A percentile compares a stretch with the other conserved stretches of the same genome.
Conservation (phyloP, 2,888 invertebrate species). For the Platycheirus rosarum region DNA sequence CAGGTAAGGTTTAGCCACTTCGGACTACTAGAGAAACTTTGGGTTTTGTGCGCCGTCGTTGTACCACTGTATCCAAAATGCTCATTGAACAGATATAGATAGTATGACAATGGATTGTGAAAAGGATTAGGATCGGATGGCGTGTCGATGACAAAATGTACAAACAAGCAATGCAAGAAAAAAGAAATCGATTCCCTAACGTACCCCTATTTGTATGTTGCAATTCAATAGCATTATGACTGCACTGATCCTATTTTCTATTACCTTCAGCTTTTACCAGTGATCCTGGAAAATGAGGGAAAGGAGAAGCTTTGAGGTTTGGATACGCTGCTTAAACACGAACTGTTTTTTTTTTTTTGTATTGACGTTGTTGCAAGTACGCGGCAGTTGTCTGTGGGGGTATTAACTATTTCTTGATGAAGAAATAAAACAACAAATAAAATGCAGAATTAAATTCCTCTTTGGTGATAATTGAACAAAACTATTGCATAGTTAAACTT, state of each 20-base stretch:
- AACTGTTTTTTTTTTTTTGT: not conserved
- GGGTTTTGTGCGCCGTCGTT: constrained; percentile 42
- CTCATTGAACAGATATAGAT: constrained; percentile 59
- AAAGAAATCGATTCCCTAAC: constrained; percentile 1
- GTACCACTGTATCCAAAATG: constrained; percentile 22
- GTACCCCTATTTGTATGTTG: constrained; percentile 5
- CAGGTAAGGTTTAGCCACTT: too few relatives aligned
- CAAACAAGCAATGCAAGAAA: constrained; percentile 8
- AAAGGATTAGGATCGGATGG: constrained; percentile 61
- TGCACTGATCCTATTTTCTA: constrained; percentile 41
- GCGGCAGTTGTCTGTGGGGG: constrained; percentile 1
- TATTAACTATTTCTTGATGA: constrained; percentile 47
- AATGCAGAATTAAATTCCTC: constrained; percentile 53
- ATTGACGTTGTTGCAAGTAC: not conserved
- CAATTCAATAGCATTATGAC: constrained; percentile 22
- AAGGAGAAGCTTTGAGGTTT: not conserved
- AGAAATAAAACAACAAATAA: constrained; percentile 54
- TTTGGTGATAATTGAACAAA: constrained; percentile 72
- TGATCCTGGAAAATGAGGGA: constrained; percentile 12
- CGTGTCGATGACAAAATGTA: constrained; percentile 49
- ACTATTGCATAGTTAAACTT: constrained; percentile 61
- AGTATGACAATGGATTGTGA: constrained; percentile 52
- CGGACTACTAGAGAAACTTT: constrained; percentile 13
- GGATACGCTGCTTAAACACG: too few relatives aligned
- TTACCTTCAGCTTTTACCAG: constrained; percentile 2